Conservation (phyloP, 1,140 invertebrate genomes). For the Maconellicoccus hirsutus region DNA sequence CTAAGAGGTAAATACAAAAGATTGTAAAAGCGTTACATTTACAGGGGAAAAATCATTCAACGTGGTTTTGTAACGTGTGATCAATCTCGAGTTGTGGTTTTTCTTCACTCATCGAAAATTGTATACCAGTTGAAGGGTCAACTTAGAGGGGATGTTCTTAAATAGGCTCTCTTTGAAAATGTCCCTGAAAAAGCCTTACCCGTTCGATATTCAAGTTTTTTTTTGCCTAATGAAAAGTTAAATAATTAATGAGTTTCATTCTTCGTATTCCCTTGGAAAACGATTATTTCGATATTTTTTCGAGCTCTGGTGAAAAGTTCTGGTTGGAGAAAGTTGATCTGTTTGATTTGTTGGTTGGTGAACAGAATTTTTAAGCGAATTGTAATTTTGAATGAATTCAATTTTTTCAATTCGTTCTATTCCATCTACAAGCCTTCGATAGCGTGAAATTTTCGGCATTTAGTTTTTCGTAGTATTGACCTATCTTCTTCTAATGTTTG, state of each 20-base stretch:
- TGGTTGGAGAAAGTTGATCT: no score
- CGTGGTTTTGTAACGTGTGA: conserved; percentile 18
- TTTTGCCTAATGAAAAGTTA: conserved; percentile 19
- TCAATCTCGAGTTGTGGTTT: conserved; percentile 12
- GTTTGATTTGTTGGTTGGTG: not conserved
- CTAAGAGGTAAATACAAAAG: conserved; percentile 18
- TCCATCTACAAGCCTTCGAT: no score
- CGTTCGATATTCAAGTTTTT: conserved; percentile 18
- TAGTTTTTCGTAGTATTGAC: no score
- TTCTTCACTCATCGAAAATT: conserved; percentile 12
- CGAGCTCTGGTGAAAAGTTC: not conserved
- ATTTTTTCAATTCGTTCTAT: not conserved
- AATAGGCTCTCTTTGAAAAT: conserved; percentile 18
- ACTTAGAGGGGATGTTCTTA: conserved; percentile 11
- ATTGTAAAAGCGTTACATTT: conserved; percentile 13
- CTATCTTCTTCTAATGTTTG: no score
- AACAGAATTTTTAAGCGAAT: not conserved
- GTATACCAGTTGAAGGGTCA: conserved; percentile 19
- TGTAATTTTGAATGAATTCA: not conserved
- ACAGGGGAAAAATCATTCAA: conserved; percentile 20
- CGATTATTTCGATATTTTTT: conserved; percentile 16
- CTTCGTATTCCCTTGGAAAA: conserved; percentile 19
- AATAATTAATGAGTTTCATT: conserved; percentile 22
- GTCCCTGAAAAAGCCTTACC: conserved; percentile 7
- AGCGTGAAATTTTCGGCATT: no score